Base-by-base conservation (phyloP, 2,888 invertebrate genomes). In the Drosophila mimetica region DNA sequence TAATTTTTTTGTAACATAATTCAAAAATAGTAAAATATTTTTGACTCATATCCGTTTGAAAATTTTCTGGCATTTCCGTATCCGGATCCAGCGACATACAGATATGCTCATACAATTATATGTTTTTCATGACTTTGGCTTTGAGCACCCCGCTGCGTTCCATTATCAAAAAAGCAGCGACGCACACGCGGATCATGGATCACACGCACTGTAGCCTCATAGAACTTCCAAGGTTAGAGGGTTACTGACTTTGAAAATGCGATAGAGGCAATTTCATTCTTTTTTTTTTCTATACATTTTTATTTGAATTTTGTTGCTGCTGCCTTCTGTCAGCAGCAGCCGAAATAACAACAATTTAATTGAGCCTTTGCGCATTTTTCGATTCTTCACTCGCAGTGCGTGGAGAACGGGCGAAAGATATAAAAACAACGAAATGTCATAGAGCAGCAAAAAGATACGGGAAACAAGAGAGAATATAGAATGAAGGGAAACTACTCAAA, bases 221-320 rank as follows among this genome's bases (percentile, higher is more conserved):
- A 84, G 75, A 71, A 76, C 75, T 77, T 90, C 90, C 90, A 90
- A 90, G 90, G 90, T 90, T 90, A 89, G 86, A 83, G 89, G 90
- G 90, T 90, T 90, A 90, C 89, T 90, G 90, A 89, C 90, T 89
- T 89, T 88, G 74, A 86, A 79, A 88, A 79, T 83, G 72, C 76
- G 85, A 81, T 86, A 84, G 81, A 81, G 76, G 61, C 86, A 77
- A 69, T 77, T 74, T 70, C 60, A 64, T 57, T 44, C 44, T 41
- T 51, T 55, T 63, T 70, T 58, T 59, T 22, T 6, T 39, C 51
- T 36, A 28, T 52, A 65, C 57, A 25, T 18, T 48, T 32, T 47
- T 47, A 42, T 58, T 53, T 34, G 25, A 37, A 42, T 36, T 64
- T 42, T 22, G 20, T 58, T 39, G 59, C 32, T 48, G 51, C 39